A percentile compares a stretch with the other conserved stretches of the same genome.
These are phyloP conservation scores for Muscicapa adusta DNA, from an alignment of 2,113 vertebrate genomes.

Conservation along the genomic window DNA sequence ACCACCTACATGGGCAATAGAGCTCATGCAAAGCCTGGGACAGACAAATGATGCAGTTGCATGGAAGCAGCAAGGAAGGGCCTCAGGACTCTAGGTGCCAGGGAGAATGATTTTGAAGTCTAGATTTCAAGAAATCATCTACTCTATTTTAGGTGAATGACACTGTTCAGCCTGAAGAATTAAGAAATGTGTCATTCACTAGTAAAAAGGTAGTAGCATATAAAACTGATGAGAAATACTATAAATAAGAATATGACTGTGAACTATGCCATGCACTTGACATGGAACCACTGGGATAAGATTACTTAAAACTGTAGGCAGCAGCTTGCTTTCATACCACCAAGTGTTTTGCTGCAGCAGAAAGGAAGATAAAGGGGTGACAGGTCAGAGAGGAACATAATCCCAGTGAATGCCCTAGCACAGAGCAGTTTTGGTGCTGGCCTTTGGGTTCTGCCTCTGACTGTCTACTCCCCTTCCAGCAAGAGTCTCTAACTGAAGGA, in stretches of 20 bases:
- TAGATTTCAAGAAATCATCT: background rate
- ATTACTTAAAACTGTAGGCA: background rate
- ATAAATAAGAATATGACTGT: background rate
- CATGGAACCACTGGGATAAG: background rate
- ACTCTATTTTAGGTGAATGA: background rate
- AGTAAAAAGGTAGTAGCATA: background rate
- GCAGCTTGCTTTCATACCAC: background rate
- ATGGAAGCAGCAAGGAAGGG: background rate
- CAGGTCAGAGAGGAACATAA: background rate
- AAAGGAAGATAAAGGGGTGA: background rate
- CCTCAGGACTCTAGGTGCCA: background rate
- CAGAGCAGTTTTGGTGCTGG: background rate
- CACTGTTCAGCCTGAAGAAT: background rate
- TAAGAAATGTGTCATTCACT: background rate
- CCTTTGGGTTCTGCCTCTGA: background rate
- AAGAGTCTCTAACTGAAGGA: background rate
- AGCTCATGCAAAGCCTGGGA: background rate
- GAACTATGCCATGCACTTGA: background rate
- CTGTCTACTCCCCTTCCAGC: background rate
- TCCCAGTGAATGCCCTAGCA: accelerated
- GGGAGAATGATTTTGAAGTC: background rate
- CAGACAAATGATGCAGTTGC: background rate
- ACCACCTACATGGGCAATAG: background rate
- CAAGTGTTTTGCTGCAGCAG: background rate
- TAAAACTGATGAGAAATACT: background rate